Evolutionary conservation across 2,113 vertebrate species (phyloP), one percentile per base, ranked within the genome.

Genomic region (Pteruthius melanotis): DNA sequence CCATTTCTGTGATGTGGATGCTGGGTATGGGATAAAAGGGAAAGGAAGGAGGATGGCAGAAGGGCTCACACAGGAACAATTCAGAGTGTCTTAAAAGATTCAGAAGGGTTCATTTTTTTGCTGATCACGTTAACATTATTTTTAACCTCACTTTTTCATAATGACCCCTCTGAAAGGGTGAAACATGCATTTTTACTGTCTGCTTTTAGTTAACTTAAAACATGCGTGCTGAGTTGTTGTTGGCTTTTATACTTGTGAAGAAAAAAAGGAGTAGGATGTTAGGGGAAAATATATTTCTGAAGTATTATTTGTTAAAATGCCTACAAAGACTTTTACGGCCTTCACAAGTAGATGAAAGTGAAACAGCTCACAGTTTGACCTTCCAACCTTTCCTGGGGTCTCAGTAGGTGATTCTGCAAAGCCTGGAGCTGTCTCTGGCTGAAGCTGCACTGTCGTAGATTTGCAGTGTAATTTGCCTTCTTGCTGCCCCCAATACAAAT

Each of bases 291-390:
- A 75, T 52, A 71, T 94, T 88, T 92, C 93, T 93, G 80, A 95
- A 89, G 53, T 37, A 21, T 96, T 94, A 96, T 93, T 97, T 95
- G 72, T 92, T 94, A 94, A 95, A 95, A 91, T 39, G 24, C 27
- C 93, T 94, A 82, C 64, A 93, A 93, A 96, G 93, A 83, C 49
- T 89, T 90, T 63, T 69, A 40, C 0, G 2, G 64, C 56, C 87
- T 93, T 94, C 80, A 93, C 79, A 95, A 94, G 82, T 22, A 82
- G 90, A 92, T 88, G 57, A 95, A 96, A 96, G 90, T n/a, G 56
- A 93, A 83, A 60, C 42, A 92, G 79, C 83, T 96, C 79, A 89
- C 26, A 66, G 23, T 75, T 81, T 92, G 94, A 93, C 95, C 94
- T 95, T 81, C 52, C 76, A 92, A 18, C 79, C 76, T 90, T 96